Conservation (phyloP, 2,888 invertebrate species). For the Temnothorax rugatulus region DNA sequence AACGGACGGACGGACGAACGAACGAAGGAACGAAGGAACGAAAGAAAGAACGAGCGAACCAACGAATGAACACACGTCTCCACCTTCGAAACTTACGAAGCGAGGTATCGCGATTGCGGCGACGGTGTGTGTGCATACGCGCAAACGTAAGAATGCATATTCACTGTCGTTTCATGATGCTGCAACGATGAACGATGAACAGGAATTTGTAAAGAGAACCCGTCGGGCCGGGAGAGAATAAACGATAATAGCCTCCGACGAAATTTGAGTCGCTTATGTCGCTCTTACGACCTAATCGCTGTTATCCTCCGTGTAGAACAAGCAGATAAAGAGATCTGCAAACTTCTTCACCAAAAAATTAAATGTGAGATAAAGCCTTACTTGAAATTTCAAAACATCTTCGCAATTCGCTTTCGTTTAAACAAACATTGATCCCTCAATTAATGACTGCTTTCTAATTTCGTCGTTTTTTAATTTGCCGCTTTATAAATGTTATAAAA, state of each 20-base stretch:
- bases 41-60: constrained; percentile 46
- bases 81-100: constrained; percentile 79
- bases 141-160: constrained; percentile 27
- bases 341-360: background rate
- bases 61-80: constrained; percentile 83
- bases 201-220: constrained; percentile 70
- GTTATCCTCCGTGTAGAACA: background rate
- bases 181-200: constrained; percentile 64
- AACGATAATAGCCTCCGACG: constrained; percentile 70
- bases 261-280: constrained; percentile 58
- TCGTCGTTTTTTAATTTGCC: background rate
- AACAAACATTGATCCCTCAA: background rate
- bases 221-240: constrained; percentile 70
- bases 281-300: constrained; percentile 33
- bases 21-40: constrained; percentile 56
- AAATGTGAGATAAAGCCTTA: background rate
- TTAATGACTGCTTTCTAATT: background rate
- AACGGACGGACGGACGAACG: constrained; percentile 54
- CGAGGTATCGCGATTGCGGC: constrained; percentile 76
- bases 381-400: background rate
- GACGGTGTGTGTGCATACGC: constrained; percentile 58
- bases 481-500: background rate
- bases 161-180: constrained; percentile 62
- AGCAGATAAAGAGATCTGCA: background rate
- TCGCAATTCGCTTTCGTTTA: background rate